These are phyloP conservation scores for Erythrocercus mccallii DNA, from an alignment of 2,113 vertebrate species.

Conservation along the genomic window DNA sequence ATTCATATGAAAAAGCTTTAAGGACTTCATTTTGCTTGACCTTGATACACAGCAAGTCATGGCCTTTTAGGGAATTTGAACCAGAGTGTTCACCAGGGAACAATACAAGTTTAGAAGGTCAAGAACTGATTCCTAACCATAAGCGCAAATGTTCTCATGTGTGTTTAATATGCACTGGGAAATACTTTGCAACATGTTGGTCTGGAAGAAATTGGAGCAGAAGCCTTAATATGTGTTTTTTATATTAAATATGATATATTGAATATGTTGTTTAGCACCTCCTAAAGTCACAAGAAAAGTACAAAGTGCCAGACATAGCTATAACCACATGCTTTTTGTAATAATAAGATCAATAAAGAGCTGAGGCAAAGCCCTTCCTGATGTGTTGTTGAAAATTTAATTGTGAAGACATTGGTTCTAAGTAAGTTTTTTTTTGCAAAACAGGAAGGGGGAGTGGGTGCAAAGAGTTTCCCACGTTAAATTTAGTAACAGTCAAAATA, in stretches of 20 bases:
- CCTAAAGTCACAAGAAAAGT: not conserved
- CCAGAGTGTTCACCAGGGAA: conserved; percentile 19
- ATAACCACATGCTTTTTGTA: not conserved
- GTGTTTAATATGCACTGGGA: conserved; percentile 35
- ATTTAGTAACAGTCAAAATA: conserved; percentile 52
- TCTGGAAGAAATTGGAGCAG: conserved; percentile 35
- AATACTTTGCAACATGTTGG: conserved; percentile 11
- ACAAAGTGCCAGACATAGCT: not conserved
- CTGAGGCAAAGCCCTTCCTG: conserved; percentile 7
- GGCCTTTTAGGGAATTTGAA: conserved; percentile 45
- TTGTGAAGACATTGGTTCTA: conserved; percentile 13
- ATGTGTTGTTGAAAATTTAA: conserved; percentile 34
- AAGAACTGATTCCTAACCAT: conserved; percentile 30
- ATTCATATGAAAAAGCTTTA: conserved; percentile 50
- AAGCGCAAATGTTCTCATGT: conserved; percentile 42
- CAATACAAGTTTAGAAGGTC: conserved; percentile 46
- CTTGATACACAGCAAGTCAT: conserved; percentile 25
- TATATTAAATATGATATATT: conserved; percentile 8
- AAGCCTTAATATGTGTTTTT: not conserved
- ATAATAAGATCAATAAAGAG: conserved; percentile 47
- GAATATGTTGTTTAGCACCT: not conserved
- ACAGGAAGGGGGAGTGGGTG: conserved; percentile 14
- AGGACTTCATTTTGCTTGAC: conserved; percentile 59
- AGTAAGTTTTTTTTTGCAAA: conserved; percentile 45
- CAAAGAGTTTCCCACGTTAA: conserved; percentile 51